phyloP scores from a whole-genome alignment of 1,140 invertebrate species.

The Drosophila pallidifrons region DNA sequence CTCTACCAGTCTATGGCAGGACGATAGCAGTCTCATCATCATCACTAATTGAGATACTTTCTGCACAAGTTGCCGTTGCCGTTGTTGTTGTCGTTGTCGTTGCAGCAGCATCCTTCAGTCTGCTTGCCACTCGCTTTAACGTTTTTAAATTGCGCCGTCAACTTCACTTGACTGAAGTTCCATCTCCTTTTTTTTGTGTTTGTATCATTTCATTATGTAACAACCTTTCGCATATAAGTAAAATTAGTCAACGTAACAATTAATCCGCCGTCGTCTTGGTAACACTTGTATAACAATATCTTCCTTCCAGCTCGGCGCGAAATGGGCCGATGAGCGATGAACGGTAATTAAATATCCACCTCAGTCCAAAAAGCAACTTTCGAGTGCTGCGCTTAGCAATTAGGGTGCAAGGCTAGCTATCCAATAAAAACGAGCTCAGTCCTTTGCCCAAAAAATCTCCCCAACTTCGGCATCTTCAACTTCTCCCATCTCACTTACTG shows the following conservation, averaged over 20 bases:
- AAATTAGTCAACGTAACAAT: conserved; percentile 75
- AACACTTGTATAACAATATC: conserved; percentile 65
- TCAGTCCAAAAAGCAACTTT: conserved; percentile 49
- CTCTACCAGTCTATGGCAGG: neutral
- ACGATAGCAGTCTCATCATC: conserved; percentile 20
- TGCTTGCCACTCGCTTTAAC: conserved; percentile 26
- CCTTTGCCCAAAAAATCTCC: conserved; percentile 4
- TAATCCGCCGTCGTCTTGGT: conserved; percentile 62
- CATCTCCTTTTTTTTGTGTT: neutral
- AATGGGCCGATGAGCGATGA: conserved; percentile 44
- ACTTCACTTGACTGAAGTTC: conserved; percentile 36
- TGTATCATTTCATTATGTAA: conserved; percentile 47
- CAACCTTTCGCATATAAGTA: conserved; percentile 35
- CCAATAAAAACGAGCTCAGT: conserved; percentile 62
- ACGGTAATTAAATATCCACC: conserved; percentile 71
- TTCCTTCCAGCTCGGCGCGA: conserved; percentile 1
- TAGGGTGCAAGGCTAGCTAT: conserved; percentile 57
- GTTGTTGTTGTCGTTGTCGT: neutral
- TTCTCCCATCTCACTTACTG: conserved; percentile 21
- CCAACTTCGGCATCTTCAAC: no score
- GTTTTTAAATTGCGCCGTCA: conserved; percentile 48
- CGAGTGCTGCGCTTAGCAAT: conserved; percentile 65
- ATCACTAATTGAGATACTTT: conserved; percentile 69
- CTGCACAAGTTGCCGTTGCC: conserved; percentile 23
- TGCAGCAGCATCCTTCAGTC: conserved; percentile 23